Conservation (phyloP, 2,797 vertebrate species). For the Poecilia wingei region DNA sequence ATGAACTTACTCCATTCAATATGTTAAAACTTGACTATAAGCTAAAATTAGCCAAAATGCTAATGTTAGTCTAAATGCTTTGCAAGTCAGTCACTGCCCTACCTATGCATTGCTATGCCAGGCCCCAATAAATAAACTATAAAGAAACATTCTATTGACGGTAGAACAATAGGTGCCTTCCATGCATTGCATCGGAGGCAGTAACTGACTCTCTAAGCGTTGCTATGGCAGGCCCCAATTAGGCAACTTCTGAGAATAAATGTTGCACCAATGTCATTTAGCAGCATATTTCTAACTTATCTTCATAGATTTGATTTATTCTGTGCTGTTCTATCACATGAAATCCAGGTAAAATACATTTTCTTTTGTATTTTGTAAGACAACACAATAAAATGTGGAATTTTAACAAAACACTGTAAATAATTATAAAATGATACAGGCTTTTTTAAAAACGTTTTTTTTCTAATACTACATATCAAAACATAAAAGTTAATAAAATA, state of each 20-base stretch:
- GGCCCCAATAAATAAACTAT: too few relatives aligned
- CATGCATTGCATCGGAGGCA: too few relatives aligned
- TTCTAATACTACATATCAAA: not conserved
- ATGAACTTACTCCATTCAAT: too few relatives aligned
- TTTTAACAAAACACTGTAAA: not conserved
- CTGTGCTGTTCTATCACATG: not conserved
- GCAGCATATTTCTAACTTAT: not conserved
- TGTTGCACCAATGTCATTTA: not conserved
- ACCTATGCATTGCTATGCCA: not conserved
- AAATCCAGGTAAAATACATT: not conserved
- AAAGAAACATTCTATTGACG: too few relatives aligned
- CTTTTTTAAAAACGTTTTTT: not conserved
- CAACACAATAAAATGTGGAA: not conserved
- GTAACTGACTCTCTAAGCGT: too few relatives aligned
- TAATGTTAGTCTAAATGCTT: too few relatives aligned
- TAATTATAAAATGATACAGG: not conserved
- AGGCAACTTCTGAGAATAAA: not conserved
- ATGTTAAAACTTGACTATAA: too few relatives aligned
- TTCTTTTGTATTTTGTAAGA: not conserved
- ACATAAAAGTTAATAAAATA: not conserved
- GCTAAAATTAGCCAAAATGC: too few relatives aligned
- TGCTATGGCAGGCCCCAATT: not conserved
- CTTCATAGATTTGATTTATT: not conserved
- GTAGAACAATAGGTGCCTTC: too few relatives aligned
- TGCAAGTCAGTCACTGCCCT: too few relatives aligned